A percentile compares a stretch with the other conserved stretches of the same genome.
Conservation (phyloP, 2,113 vertebrate genomes). For the Nothoprocta perdicaria region DNA sequence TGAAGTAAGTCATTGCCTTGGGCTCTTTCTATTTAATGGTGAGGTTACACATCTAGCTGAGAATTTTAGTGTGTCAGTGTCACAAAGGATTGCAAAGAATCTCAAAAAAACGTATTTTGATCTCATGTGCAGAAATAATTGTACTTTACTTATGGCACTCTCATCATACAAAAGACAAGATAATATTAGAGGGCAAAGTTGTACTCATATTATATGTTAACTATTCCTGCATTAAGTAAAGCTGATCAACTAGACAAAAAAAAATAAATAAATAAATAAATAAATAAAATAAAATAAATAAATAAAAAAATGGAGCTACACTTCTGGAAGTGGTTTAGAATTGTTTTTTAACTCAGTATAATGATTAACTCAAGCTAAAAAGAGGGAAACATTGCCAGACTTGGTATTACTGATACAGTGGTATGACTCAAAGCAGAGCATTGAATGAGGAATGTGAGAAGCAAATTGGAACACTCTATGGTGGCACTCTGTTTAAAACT, state of each 20-base stretch:
- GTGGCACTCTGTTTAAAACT: not conserved
- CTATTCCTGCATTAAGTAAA: constrained; percentile 34
- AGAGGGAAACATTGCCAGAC: not conserved
- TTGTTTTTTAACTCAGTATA: not conserved
- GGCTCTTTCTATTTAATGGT: not conserved
- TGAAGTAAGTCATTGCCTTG: not conserved
- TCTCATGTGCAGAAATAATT: not conserved
- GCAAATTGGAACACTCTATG: not conserved
- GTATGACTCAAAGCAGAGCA: constrained; percentile 14
- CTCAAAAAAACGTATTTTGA: not conserved
- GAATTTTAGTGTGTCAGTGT: not conserved
- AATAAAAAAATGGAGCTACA: not conserved
- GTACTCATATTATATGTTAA: constrained; percentile 14
- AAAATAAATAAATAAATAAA: no score
- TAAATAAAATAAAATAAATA: no score
- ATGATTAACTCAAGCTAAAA: constrained; percentile 15
- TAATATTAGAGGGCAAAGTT: not conserved
- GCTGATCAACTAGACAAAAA: constrained; percentile 13
- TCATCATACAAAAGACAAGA: not conserved
- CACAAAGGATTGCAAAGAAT: not conserved
- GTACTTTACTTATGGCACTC: not conserved
- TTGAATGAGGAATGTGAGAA: not conserved
- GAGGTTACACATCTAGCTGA: not conserved
- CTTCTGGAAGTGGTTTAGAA: not conserved
- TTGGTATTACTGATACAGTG: not conserved